Evolutionary conservation across 1,140 invertebrate genomes (phyloP).

Genomic region (Papilio polytes): DNA sequence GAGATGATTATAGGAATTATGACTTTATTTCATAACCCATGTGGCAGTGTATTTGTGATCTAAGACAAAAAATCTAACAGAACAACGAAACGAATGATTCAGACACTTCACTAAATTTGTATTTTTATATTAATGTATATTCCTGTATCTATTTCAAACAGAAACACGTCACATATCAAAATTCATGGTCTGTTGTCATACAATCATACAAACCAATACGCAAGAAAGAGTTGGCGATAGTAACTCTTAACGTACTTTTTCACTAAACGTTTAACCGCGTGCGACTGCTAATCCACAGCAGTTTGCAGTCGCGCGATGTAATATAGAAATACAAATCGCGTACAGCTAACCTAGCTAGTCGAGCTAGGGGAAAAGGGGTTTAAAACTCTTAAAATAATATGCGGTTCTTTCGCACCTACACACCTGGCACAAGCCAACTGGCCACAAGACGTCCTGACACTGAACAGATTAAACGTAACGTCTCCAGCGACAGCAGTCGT

Average conservation of each 20-base stretch:
- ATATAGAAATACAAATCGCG: constrained; percentile 4
- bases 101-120: constrained; percentile 22
- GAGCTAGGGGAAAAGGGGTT: background rate
- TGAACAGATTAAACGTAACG: constrained; percentile 5
- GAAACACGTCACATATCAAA: constrained; percentile 44
- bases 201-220: constrained; percentile 32
- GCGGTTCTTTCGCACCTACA: constrained; percentile 67
- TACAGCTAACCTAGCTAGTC: background rate
- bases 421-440: constrained; percentile 68
- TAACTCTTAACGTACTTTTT: background rate
- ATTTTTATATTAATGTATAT: constrained; percentile 12
- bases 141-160: constrained; percentile 41
- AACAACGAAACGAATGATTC: background rate
- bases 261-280: background rate
- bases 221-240: constrained; percentile 50
- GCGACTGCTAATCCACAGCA: background rate
- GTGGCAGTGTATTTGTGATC: background rate
- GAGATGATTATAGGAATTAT: background rate
- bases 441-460: constrained; percentile 62
- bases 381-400: constrained; percentile 73
- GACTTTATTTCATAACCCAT: background rate
- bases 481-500: constrained; percentile 48
- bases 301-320: background rate
- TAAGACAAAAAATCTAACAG: background rate
- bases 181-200: constrained; percentile 43